Base-by-base conservation (phyloP, 2,888 invertebrate genomes). In the Sisyra nigra region DNA sequence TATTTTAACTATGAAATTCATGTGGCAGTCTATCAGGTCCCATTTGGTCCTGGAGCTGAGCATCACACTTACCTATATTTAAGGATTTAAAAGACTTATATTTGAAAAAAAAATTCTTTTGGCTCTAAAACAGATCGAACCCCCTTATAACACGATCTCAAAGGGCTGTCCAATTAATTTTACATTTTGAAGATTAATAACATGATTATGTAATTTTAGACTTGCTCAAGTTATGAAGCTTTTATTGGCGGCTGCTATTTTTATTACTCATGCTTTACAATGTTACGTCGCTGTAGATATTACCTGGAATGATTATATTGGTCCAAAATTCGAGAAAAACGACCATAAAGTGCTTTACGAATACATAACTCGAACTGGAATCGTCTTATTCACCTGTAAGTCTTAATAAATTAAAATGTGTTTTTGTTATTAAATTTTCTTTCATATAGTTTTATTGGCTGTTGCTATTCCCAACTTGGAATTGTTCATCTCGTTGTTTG, bases 231-330 rank as follows among this genome's bases (percentile, higher is more conserved):
- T 74, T 11, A 83, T 82, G 1, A 80, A 83, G 56, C 67, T 77
- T 11, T 72, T 84, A 53, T 60, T 86, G 39, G 82, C 86, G 0
- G 63, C 82, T 48, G 78, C 86, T 1, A 91, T 97, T 51, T 92
- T 82, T 63, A 77, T 94, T 43, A 87, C 93, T 0, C 96, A 96
- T 59, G 85, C 85, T 0, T 67, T 97, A 30, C 93, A 94, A 54
- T 87, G 92, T 61, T 97, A 94, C 62, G 96, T 97, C 2, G 93
- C 96, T 6, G 81, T 94, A 52, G 86, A 88, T 54, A 89, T 97
- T 50, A 69, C 86, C 37, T 93, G 92, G 89, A 88, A 85, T 53
- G 76, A 80, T 44, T 84, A 80, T 57, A 63, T 83, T 7, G 62
- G 66, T 11, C 66, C 69, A 7, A 67, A 63, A 48, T 62, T 82